Evolutionary conservation across 1,140 invertebrate genomes (phyloP).

Genomic region (Chironomus tepperi): DNA sequence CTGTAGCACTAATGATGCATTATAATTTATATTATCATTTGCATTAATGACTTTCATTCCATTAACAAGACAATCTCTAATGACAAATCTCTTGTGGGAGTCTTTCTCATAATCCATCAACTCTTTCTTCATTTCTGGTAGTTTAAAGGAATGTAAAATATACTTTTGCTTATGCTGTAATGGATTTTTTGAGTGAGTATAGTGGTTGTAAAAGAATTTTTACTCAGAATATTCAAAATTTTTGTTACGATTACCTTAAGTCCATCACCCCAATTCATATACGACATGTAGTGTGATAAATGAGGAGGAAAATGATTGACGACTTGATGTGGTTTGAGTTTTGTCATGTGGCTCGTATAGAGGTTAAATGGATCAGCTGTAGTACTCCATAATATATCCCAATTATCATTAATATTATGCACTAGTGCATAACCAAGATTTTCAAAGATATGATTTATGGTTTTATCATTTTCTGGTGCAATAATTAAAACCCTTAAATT

Average conservation of each 20-base stretch:
- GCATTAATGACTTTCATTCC: not conserved
- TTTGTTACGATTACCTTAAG: too few species aligned
- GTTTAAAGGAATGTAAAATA: not conserved
- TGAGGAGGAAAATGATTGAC: not conserved
- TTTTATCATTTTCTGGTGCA: not conserved
- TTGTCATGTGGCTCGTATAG: not conserved
- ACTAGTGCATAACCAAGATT: not conserved
- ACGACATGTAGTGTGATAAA: not conserved
- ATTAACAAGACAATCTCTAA: conserved; percentile 14
- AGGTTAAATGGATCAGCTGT: conserved; percentile 5
- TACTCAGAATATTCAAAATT: too few species aligned
- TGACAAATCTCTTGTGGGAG: not conserved
- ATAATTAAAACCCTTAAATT: not conserved
- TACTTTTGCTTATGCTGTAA: not conserved
- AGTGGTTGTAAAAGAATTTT: too few species aligned
- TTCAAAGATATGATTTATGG: not conserved
- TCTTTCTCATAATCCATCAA: not conserved
- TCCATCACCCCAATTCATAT: too few species aligned
- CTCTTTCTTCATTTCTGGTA: not conserved
- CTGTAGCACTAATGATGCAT: not conserved
- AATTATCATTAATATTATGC: not conserved
- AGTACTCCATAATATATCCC: not conserved
- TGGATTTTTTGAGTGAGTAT: too few species aligned
- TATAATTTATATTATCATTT: not conserved
- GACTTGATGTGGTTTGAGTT: not conserved